Percentiles rank a stretch among this genome's conserved stretches.
Evolutionary conservation across 92 coral and sea anemone species (phyloP).

Genomic region (Plumapathes pennacea): DNA sequence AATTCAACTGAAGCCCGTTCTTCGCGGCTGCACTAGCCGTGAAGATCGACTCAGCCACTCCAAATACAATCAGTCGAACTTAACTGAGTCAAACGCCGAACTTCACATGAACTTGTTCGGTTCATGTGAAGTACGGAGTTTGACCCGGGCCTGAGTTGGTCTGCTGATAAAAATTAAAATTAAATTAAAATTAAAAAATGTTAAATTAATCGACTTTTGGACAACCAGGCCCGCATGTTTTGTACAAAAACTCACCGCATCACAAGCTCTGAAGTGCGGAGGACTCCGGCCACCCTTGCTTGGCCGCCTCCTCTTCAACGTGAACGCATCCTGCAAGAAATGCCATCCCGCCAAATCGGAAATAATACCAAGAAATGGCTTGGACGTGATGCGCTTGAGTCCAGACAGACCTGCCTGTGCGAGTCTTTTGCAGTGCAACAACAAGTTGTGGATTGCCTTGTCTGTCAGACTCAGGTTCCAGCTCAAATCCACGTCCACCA

Average conservation of each 20-base stretch:
- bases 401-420: slow-evolving; percentile 67
- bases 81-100: too few relatives aligned
- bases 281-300: slow-evolving; percentile 15
- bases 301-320: slow-evolving; percentile 26
- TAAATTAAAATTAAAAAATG: too few relatives aligned
- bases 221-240: too few relatives aligned
- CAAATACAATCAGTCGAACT: too few relatives aligned
- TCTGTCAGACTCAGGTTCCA: slow-evolving; percentile 77
- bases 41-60: too few relatives aligned
- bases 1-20: too few relatives aligned
- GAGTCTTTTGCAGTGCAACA: slow-evolving; percentile 49
- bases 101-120: too few relatives aligned
- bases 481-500: slow-evolving; percentile 64
- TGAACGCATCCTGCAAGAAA: slow-evolving; percentile 41
- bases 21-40: too few relatives aligned
- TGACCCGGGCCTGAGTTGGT: too few relatives aligned
- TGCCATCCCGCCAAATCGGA: slow-evolving; percentile 67
- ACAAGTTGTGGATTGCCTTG: slow-evolving; percentile 45
- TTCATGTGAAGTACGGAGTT: too few relatives aligned
- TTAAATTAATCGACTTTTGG: too few relatives aligned
- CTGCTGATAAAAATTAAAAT: too few relatives aligned
- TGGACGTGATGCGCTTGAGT: slow-evolving; percentile 67
- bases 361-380: slow-evolving; percentile 67
- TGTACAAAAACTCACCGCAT: slow-evolving; percentile 42
- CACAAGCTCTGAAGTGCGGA: slow-evolving; percentile 28